Evolutionary conservation across 1,140 invertebrate genomes (phyloP).

Genomic region (Lordiphosa clarofinis): DNA sequence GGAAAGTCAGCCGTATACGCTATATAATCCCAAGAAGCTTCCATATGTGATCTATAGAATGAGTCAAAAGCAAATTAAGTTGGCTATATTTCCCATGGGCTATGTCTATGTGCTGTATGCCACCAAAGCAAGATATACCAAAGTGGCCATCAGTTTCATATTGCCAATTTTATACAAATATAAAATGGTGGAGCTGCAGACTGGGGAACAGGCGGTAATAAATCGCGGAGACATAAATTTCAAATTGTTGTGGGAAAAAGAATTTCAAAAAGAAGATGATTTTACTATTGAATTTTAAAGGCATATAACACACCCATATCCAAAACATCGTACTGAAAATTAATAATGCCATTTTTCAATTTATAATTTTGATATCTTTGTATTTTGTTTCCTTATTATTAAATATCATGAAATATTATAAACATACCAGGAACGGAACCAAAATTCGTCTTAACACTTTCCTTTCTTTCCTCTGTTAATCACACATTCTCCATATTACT

Average conservation of each 20-base stretch:
- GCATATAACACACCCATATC: too few species aligned
- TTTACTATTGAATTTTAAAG: background rate
- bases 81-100: slow-evolving; percentile 43
- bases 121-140: background rate
- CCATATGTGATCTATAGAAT: slow-evolving; percentile 36
- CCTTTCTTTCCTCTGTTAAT: too few species aligned
- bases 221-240: slow-evolving; percentile 40
- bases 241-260: slow-evolving; percentile 41
- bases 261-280: slow-evolving; percentile 36
- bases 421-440: too few species aligned
- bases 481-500: background rate
- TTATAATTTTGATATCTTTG: too few species aligned
- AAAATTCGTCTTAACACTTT: too few species aligned
- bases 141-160: slow-evolving; percentile 27
- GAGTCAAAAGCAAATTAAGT: slow-evolving; percentile 6
- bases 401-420: too few species aligned
- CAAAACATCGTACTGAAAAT: too few species aligned
- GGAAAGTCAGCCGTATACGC: background rate
- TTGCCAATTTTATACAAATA: slow-evolving; percentile 27
- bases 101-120: slow-evolving; percentile 39
- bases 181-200: background rate
- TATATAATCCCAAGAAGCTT: slow-evolving; percentile 4
- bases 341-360: too few species aligned
- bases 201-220: background rate
- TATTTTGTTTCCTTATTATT: too few species aligned